A percentile compares a stretch with the other conserved stretches of the same genome.
Conservation (phyloP, 2,113 vertebrate genomes). For the Falco punctatus region DNA sequence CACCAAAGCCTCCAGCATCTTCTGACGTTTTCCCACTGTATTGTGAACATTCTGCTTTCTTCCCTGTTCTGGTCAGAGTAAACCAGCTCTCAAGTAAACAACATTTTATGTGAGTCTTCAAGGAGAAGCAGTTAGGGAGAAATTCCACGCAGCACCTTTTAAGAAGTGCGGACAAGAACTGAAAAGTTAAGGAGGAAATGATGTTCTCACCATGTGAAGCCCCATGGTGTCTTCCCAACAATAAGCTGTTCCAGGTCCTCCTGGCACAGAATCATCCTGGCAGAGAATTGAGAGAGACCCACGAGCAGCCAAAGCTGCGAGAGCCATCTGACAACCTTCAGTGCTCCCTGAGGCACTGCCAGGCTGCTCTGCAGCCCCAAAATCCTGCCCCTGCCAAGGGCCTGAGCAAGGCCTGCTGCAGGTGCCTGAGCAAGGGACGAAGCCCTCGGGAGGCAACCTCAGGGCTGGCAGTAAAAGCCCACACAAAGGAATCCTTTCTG, state of each 20-base stretch:
- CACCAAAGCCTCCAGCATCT: not conserved
- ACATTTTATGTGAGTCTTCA: not conserved
- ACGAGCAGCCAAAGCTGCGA: fast-evolving
- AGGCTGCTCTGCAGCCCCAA: not conserved
- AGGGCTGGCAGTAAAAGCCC: not conserved
- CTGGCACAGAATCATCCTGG: not conserved
- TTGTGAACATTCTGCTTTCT: not conserved
- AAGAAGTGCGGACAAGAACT: not conserved
- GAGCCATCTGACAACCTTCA: not conserved
- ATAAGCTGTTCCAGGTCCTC: not conserved
- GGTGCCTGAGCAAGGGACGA: not conserved
- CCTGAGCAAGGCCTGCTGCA: not conserved
- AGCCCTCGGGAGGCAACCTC: not conserved
- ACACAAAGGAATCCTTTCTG: not conserved
- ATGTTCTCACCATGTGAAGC: not conserved
- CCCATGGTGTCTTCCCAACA: not conserved
- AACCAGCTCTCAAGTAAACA: not conserved
- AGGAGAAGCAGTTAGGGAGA: not conserved
- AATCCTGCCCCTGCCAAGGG: not conserved
- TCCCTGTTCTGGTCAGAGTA: not conserved
- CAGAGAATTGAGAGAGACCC: not conserved
- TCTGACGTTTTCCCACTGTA: not conserved
- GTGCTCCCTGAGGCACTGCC: fast-evolving
- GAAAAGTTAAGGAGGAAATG: not conserved
- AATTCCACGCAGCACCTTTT: not conserved